Evolutionary conservation across 2,113 vertebrate species (phyloP).

Genomic region (Heteronetta atricapilla): DNA sequence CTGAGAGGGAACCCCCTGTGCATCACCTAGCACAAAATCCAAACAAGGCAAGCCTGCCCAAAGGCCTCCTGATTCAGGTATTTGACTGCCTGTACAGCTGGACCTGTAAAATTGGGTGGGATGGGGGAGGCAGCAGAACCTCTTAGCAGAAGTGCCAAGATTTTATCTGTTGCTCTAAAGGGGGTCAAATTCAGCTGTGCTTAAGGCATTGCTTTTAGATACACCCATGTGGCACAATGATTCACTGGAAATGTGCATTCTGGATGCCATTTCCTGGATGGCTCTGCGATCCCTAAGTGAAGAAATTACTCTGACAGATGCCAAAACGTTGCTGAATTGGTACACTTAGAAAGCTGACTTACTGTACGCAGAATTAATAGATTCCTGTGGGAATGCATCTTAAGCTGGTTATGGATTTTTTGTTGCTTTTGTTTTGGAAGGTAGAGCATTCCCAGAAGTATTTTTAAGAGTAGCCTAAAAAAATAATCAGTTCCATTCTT

Average conservation of each 20-base stretch:
- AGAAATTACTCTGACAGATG: background rate
- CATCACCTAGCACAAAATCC: background rate
- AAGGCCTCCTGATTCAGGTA: background rate
- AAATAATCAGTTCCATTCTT: background rate
- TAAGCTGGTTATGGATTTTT: background rate
- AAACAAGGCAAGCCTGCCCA: background rate
- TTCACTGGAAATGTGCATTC: background rate
- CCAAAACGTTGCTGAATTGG: background rate
- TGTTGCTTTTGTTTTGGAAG: conserved; percentile 12
- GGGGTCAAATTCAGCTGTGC: background rate
- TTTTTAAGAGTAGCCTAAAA: conserved; percentile 25
- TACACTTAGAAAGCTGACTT: background rate
- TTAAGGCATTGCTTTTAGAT: background rate
- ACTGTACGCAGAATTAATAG: background rate
- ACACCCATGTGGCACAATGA: background rate
- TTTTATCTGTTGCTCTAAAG: background rate
- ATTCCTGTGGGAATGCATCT: background rate
- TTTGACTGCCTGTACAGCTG: background rate
- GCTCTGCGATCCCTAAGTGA: background rate
- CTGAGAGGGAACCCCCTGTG: background rate
- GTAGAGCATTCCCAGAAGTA: background rate
- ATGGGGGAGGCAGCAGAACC: background rate
- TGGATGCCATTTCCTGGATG: background rate
- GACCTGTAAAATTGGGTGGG: background rate
- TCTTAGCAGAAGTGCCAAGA: background rate